Evolutionary conservation across 1,140 invertebrate genomes (phyloP).

Genomic region (Lerema accius): DNA sequence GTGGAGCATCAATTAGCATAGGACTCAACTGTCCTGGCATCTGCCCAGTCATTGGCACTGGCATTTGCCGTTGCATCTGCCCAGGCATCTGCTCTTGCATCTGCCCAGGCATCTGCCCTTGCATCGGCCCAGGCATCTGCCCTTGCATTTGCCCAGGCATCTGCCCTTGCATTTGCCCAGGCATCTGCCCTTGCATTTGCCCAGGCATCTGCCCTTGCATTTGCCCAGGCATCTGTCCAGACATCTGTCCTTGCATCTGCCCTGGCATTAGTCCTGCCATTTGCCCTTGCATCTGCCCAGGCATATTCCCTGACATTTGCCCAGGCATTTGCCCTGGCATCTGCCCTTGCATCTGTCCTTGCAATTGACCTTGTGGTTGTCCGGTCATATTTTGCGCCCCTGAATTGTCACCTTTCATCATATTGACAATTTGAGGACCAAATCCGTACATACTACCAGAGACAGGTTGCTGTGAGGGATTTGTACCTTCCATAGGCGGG

Average conservation of each 20-base stretch:
- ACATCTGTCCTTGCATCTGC: conserved; percentile 3
- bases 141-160: conserved; percentile 1
- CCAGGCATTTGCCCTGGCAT: conserved; percentile 3
- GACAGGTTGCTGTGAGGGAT: conserved; percentile 6
- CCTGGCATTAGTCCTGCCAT: too few relatives aligned
- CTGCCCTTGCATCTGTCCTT: conserved; percentile 1
- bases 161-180: neutral
- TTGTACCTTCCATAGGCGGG: conserved; percentile 36
- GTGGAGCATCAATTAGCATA: conserved; percentile 44
- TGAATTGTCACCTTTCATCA: conserved; percentile 45
- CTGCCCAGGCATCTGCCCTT: neutral
- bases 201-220: neutral
- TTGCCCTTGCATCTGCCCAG: conserved; percentile 6
- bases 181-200: conserved; percentile 4
- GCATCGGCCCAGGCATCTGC: too few relatives aligned
- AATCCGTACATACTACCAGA: conserved; percentile 45
- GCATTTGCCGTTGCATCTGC: conserved; percentile 7
- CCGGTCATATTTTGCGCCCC: neutral
- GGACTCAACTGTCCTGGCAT: conserved; percentile 20
- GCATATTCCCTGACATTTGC: too few relatives aligned
- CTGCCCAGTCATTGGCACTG: neutral
- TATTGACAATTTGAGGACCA: conserved; percentile 60
- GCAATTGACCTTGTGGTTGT: conserved; percentile 7
- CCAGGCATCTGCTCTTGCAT: conserved; percentile 1
- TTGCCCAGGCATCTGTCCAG: neutral